Evolutionary conservation across 2,797 vertebrate species (phyloP).

Genomic region (Arrhamphus sclerolepis): DNA sequence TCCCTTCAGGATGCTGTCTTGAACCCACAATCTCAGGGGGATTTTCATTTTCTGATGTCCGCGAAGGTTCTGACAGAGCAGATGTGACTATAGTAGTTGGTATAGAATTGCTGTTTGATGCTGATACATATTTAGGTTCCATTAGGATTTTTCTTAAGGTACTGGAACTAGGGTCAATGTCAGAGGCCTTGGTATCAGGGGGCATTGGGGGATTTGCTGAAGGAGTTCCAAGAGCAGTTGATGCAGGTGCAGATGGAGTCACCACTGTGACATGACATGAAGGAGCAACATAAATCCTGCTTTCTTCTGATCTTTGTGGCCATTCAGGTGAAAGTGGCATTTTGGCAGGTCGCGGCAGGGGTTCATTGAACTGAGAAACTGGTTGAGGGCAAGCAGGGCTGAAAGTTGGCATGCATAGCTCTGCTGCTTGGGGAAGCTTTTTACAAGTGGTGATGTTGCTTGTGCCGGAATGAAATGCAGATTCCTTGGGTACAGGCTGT

Average conservation of each 20-base stretch:
- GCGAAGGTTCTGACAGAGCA: constrained; percentile 83
- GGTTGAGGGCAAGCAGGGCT: constrained; percentile 69
- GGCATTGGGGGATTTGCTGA: constrained; percentile 86
- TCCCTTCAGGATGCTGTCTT: constrained; percentile 84
- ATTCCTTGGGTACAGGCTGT: constrained; percentile 85
- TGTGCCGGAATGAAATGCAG: constrained; percentile 81
- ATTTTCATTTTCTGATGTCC: constrained; percentile 81
- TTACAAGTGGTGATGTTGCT: constrained; percentile 71
- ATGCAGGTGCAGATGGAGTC: constrained; percentile 64
- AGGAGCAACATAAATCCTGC: constrained; percentile 81
- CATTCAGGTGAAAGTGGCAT: constrained; percentile 82
- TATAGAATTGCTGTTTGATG: constrained; percentile 82
- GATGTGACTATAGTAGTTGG: constrained; percentile 86
- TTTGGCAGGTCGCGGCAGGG: constrained; percentile 69
- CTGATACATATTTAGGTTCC: constrained; percentile 97
- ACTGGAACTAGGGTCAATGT: constrained; percentile 93
- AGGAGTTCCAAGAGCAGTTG: constrained; percentile 66
- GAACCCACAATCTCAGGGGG: constrained; percentile 65
- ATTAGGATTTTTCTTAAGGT: constrained; percentile 97
- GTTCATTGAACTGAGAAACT: constrained; percentile 75
- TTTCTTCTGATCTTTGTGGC: constrained; percentile 89
- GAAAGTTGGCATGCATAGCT: constrained; percentile 70
- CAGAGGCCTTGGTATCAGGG: constrained; percentile 95
- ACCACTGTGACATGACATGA: constrained; percentile 85
- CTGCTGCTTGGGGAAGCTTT: constrained; percentile 63